These are phyloP conservation scores for Liopterus haemorrhoidalis DNA, from an alignment of 2,888 invertebrate genomes.

Conservation along the genomic window DNA sequence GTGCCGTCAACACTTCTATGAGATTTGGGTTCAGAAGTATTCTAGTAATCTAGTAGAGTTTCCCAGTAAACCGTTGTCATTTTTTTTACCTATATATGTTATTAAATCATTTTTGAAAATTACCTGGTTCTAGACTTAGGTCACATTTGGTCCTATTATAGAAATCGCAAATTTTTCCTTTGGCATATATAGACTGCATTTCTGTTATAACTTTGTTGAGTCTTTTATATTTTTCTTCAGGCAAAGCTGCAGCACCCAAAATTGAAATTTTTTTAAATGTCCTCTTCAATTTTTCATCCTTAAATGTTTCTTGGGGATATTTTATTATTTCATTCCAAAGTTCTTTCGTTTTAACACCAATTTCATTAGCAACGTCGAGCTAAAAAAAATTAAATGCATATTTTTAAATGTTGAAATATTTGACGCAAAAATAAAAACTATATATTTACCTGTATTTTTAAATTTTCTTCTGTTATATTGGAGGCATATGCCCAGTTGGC, in stretches of 20 bases:
- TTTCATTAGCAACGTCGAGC: slow-evolving; percentile 43
- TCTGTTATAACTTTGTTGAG: slow-evolving; percentile 58
- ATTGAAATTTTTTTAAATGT: slow-evolving; percentile 70
- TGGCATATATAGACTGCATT: slow-evolving; percentile 73
- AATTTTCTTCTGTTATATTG: slow-evolving; percentile 68
- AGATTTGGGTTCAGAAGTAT: no score
- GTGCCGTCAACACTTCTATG: no score
- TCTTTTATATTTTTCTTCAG: slow-evolving; percentile 59
- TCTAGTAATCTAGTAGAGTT: no score
- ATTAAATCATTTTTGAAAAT: slow-evolving; percentile 20
- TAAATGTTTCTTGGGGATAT: slow-evolving; percentile 68
- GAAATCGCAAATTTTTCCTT: slow-evolving; percentile 70
- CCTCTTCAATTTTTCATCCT: slow-evolving; percentile 61
- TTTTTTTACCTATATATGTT: background rate
- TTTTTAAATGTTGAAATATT: background rate
- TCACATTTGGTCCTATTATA: slow-evolving; percentile 60
- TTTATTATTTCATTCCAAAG: slow-evolving; percentile 61
- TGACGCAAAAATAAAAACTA: background rate
- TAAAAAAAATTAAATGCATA: slow-evolving; percentile 32
- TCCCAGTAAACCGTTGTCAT: no score
- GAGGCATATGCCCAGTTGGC: slow-evolving; percentile 72
- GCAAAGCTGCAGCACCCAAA: slow-evolving; percentile 66
- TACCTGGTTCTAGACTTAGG: slow-evolving; percentile 67
- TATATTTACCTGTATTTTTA: slow-evolving; percentile 48
- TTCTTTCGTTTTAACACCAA: slow-evolving; percentile 54